These are phyloP conservation scores for Styela plicata DNA, from an alignment of 23 tunicate genomes.

Conservation along the genomic window DNA sequence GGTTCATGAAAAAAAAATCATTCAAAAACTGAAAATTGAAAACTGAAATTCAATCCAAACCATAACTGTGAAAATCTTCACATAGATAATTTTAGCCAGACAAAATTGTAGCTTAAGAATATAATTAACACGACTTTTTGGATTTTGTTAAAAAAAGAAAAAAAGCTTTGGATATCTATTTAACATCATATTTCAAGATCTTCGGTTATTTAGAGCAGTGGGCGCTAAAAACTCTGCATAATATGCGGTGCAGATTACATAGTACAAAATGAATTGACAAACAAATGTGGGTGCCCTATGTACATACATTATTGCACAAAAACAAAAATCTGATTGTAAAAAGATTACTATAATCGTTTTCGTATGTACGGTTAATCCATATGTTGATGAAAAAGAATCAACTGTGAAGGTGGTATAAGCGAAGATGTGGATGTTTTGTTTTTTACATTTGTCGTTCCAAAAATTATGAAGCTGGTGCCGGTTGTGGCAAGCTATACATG, in stretches of 20 bases:
- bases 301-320: background rate
- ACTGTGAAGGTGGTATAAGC: too few relatives aligned
- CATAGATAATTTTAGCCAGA: background rate
- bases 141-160: too few relatives aligned
- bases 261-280: background rate
- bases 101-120: too few relatives aligned
- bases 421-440: too few relatives aligned
- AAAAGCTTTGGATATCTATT: background rate
- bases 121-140: too few relatives aligned
- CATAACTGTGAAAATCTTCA: background rate
- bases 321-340: background rate
- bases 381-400: too few relatives aligned
- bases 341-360: too few relatives aligned
- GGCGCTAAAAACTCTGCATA: background rate
- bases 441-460: too few relatives aligned
- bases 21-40: background rate
- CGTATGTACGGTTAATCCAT: too few relatives aligned
- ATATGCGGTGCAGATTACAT: background rate
- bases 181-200: too few relatives aligned
- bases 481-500: too few relatives aligned
- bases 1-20: background rate
- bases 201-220: background rate
- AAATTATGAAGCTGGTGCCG: too few relatives aligned
- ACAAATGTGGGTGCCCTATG: background rate
- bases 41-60: background rate